Percentiles rank a stretch among this genome's conserved stretches.
Conservation (phyloP, 2,113 vertebrate genomes). For the Gymnobelideus leadbeateri region DNA sequence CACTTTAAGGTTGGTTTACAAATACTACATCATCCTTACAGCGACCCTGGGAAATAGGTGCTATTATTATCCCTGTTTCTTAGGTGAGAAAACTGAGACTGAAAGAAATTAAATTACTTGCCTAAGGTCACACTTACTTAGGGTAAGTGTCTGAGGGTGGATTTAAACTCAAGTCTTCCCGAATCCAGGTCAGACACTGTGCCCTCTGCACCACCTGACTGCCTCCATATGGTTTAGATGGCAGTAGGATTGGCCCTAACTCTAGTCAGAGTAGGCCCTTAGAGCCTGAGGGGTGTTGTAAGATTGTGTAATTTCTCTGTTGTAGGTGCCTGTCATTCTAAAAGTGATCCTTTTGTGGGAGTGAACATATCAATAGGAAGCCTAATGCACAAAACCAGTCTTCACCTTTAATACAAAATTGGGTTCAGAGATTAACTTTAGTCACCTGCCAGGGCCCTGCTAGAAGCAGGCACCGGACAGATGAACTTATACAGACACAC, state of each 20-base stretch:
- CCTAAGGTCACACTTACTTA: background rate
- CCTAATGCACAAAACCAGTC: no score
- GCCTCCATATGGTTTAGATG: background rate
- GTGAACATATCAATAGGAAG: background rate
- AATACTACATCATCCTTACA: background rate
- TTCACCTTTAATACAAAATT: no score
- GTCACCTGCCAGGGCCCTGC: background rate
- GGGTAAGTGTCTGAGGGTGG: background rate
- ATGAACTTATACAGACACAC: background rate
- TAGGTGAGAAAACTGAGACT: background rate
- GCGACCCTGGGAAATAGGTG: background rate
- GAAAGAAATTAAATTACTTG: background rate
- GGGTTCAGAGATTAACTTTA: background rate
- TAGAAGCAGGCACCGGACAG: background rate
- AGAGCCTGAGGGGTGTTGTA: background rate
- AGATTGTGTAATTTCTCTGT: background rate
- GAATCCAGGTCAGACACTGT: background rate
- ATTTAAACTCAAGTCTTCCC: background rate
- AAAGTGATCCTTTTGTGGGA: background rate
- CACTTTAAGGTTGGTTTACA: background rate
- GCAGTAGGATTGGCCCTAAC: background rate
- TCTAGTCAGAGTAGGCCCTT: background rate
- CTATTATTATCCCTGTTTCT: background rate
- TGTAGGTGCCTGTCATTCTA: background rate
- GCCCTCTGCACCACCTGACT: background rate